Base-by-base conservation (phyloP, 2,888 invertebrate genomes). In the Dryobota labecula region DNA sequence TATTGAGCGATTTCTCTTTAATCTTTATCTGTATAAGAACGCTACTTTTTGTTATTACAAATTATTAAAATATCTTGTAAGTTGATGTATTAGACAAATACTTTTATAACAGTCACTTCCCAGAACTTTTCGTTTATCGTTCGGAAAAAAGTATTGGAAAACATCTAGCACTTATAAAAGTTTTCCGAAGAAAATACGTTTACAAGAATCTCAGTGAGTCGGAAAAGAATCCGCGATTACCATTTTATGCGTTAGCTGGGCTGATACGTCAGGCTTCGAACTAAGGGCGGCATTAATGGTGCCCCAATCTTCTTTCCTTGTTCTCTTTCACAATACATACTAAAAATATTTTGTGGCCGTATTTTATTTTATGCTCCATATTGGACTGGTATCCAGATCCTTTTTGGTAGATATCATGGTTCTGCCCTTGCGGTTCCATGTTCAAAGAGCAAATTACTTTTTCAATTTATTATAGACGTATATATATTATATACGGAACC, bases 171-270 rank as follows among this genome's bases (percentile, higher is more conserved):
- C 74, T 86, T 82, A 77, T 66, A 82, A 83, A 85, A 84, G 74
- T 78, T 79, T 73, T 78, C 72, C 64, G 53, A 71, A 73, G 65
- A 73, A 78, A 82, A 80, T 82, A 83, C 78, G 57, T 69, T 73
- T 69, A 71, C 62, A 81, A 81, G 79, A 83, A 80, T 82, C 47
- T 77, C 78, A 77, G 67, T 73, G 77, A 80, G 61, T 75, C 67
- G 73, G 82, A 78, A 81, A 84, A 72, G 84, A 83, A 85, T 81
- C 75, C 68, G 69, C 74, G 76, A 88, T 90, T 90, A 89, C 88
- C 89, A 90, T 90, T 90, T 88, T 86, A 87, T 89, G 83, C 84
- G 88, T 88, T 90, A 89, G 85, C 87, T 78, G 84, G 86, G 84
- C 73, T 80, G 81, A 87, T 89, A 88, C 84, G 88, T 89, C 88